These are phyloP conservation scores for Erpobdella octoculata DNA, from an alignment of 2,888 invertebrate genomes.

Conservation along the genomic window DNA sequence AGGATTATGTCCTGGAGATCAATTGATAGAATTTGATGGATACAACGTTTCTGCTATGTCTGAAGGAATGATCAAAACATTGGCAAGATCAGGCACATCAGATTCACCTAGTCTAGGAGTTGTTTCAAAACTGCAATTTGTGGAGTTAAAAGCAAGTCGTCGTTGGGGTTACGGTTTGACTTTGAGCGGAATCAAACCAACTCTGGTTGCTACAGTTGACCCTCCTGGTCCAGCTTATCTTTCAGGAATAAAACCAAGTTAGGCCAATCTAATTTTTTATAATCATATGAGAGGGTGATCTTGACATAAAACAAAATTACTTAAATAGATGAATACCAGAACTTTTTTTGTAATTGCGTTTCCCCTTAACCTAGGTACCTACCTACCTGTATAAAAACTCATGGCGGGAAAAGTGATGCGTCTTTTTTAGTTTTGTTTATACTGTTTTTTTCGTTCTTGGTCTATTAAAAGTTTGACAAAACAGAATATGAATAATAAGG, in stretches of 20 bases:
- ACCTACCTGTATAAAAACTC: no score
- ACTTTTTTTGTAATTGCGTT: no score
- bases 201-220: slow-evolving; percentile 44
- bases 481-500: no score
- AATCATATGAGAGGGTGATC: no score
- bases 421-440: slow-evolving; percentile 1
- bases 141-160: slow-evolving; percentile 41
- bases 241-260: slow-evolving; percentile 47
- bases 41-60: slow-evolving; percentile 47
- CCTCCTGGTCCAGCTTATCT: slow-evolving; percentile 44
- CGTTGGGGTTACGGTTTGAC: slow-evolving; percentile 45
- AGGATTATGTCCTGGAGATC: slow-evolving; percentile 46
- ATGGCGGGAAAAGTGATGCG: no score
- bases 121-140: slow-evolving; percentile 43
- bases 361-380: no score
- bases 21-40: slow-evolving; percentile 47
- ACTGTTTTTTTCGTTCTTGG: not conserved
- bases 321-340: no score
- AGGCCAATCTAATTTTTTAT: no score
- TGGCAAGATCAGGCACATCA: slow-evolving; percentile 42
- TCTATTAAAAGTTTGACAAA: no score
- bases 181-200: slow-evolving; percentile 42
- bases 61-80: slow-evolving; percentile 41
- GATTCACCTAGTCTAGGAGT: slow-evolving; percentile 48
- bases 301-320: no score